Base-by-base conservation (phyloP, 1,140 invertebrate species). In the Macrosteles quadrilineatus region DNA sequence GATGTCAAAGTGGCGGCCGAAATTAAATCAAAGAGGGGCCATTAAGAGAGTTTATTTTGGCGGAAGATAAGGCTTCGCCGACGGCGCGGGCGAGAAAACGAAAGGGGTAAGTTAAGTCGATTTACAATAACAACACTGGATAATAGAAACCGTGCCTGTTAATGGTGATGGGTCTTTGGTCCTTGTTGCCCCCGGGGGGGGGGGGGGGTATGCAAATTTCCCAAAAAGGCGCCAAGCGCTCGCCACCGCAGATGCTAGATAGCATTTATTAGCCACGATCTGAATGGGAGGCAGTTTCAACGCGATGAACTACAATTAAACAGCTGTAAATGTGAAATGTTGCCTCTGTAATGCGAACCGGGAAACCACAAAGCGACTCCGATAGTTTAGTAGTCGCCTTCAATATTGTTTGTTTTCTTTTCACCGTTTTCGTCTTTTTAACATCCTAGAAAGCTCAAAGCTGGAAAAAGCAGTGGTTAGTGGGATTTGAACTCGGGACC, bases 11-110 rank as follows among this genome's bases (percentile, higher is more conserved):
- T 30, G 47, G 47, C 6, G 47, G 47, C 14, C 47, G 21, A 59
- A 59, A 59, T 59, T 59, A 59, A 59, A 59, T 59, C 55, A 59
- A 59, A 59, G 55, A 59, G 55, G 55, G 55, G 55, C 55, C 55
- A 59, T 59, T 59, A 59, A 14, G 21, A 23, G 55, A 25, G 55
- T 59, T 59, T 59, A 59, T 59, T 59, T 59, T 59, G 55, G 23
- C 55, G 55, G 23, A 50, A 59, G 55, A 59, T 59, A 59, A 59
- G 47, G 23, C 55, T 6, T 2, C 55, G 47, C 21, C 4, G 55
- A 25, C 4, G 23, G 27, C 14, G 55, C 9, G 11, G 55, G 55
- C 25, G 55, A 59, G 9, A 59, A 30, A 25, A 30, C 6, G 55
- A 59, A 59, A 59, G 55, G 55, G 55, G 55, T 59, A 59, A 59